phyloP scores from a whole-genome alignment of 1,140 invertebrate genomes.

The Ditylenchus dipsaci region DNA sequence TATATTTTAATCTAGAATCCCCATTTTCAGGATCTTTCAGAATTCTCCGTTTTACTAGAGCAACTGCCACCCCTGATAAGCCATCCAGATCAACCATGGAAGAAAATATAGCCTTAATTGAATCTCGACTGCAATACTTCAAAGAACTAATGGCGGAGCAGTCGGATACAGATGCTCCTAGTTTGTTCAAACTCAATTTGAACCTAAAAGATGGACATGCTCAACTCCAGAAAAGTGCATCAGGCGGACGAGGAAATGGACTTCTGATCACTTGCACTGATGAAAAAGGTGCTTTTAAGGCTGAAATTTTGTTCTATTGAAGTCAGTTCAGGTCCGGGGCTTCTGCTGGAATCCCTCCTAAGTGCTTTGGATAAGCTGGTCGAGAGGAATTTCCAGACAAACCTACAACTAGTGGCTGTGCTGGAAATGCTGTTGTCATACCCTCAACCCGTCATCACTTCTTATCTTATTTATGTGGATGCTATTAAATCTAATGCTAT shows the following conservation, averaged over 20 bases:
- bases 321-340: conserved; percentile 20
- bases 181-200: not conserved
- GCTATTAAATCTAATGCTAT: conserved; percentile 16
- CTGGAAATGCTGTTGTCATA: conserved; percentile 79
- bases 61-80: not conserved
- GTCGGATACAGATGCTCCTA: not conserved
- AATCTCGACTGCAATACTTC: conserved; percentile 22
- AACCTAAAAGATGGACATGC: not conserved
- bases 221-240: not conserved
- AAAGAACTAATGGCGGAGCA: conserved; percentile 7
- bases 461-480: conserved; percentile 73
- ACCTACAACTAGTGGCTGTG: conserved; percentile 80
- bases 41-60: not conserved
- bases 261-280: conserved; percentile 22
- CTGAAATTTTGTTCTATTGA: not conserved
- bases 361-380: conserved; percentile 77
- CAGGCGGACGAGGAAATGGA: conserved; percentile 1
- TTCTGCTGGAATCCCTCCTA: conserved; percentile 63
- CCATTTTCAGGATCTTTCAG: too few species aligned
- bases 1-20: too few species aligned
- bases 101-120: conserved; percentile 21
- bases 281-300: conserved; percentile 18
- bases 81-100: not conserved
- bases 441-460: conserved; percentile 78
- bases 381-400: conserved; percentile 77